These are phyloP conservation scores for Thalassoma bifasciatum DNA, from an alignment of 2,113 vertebrate species.

Conservation along the genomic window DNA sequence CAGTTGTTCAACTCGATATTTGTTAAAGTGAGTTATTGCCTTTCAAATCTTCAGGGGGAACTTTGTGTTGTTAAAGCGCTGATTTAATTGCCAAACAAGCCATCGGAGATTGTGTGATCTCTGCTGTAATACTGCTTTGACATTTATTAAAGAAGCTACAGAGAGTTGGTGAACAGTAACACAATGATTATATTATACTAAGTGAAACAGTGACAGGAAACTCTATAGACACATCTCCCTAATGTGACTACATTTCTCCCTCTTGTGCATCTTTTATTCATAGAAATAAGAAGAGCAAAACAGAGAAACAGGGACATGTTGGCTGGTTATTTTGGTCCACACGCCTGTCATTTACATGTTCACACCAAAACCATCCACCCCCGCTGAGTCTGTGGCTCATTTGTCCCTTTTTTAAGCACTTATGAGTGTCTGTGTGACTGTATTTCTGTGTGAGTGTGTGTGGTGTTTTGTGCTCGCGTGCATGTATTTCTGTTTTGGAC, in stretches of 20 bases:
- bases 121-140: slow-evolving; percentile 31
- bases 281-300: slow-evolving; percentile 41
- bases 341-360: slow-evolving; percentile 78
- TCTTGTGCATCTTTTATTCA: slow-evolving; percentile 54
- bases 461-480: slow-evolving; percentile 14
- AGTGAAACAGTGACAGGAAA: slow-evolving; percentile 10
- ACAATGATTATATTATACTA: slow-evolving; percentile 1
- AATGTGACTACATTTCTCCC: slow-evolving; percentile 27
- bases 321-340: slow-evolving; percentile 64
- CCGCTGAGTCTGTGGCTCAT: slow-evolving; percentile 56
- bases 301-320: slow-evolving; percentile 54
- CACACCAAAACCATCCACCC: slow-evolving; percentile 67
- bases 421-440: not conserved
- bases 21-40: not conserved
- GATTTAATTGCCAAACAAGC: slow-evolving; percentile 15
- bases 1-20: not conserved
- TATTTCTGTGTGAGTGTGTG: not conserved
- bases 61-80: slow-evolving; percentile 1
- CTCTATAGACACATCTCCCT: slow-evolving; percentile 1
- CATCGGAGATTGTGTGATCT: slow-evolving; percentile 17
- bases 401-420: slow-evolving; percentile 50
- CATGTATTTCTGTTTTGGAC: slow-evolving; percentile 49
- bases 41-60: not conserved
- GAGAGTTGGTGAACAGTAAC: slow-evolving; percentile 3
- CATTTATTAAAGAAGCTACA: slow-evolving; percentile 35